Base-by-base conservation (phyloP, 2,888 invertebrate genomes). In the Conistra vaccinii region DNA sequence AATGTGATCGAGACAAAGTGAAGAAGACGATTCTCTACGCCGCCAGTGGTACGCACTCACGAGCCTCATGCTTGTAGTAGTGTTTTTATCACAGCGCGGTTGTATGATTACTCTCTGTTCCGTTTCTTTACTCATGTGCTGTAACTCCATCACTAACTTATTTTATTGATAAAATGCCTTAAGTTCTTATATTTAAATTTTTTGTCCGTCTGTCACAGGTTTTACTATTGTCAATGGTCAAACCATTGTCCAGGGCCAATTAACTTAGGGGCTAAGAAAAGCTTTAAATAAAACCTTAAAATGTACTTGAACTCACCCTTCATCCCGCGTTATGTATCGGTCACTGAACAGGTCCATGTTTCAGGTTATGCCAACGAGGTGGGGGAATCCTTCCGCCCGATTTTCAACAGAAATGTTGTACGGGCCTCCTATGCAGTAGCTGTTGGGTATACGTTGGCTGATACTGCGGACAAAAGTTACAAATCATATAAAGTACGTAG, bases 311-410 rank as follows among this genome's bases (percentile, higher is more conserved):
- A 91, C 94, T 93, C 77, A 95, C 94, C 91, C 90, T 80, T 97
- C 96, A 89, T 95, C 96, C 48, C 88, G 91, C 0, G 92, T 96
- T 75, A 96, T 96, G 78, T 95, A 96, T n/a, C 87, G 89, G 72
- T 96, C 96, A 66, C 94, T 95, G 88, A 96, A 96, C 58, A 96
- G 90, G 74, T 96, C 90, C 95, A 96, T 96, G 60, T 87, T 93
- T 39, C 94, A 99, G 99, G 99, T 70, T 99, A 99, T 92, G 97
- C 99, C 48, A 99, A 99, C 92, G 99, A 99, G 96, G 98, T 99
- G 6, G 99, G 99, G 0, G 99, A 99, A 96, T 97, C 99, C 6
- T 99, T 99, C 93, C 97, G 99, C 51, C 97, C 98, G 1, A 94
- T 98, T 72, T 97, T 99, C 57, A 97, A 98, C 32, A 96, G 95